phyloP scores from a whole-genome alignment of 2,888 invertebrate species.

The Plutella xylostella region DNA sequence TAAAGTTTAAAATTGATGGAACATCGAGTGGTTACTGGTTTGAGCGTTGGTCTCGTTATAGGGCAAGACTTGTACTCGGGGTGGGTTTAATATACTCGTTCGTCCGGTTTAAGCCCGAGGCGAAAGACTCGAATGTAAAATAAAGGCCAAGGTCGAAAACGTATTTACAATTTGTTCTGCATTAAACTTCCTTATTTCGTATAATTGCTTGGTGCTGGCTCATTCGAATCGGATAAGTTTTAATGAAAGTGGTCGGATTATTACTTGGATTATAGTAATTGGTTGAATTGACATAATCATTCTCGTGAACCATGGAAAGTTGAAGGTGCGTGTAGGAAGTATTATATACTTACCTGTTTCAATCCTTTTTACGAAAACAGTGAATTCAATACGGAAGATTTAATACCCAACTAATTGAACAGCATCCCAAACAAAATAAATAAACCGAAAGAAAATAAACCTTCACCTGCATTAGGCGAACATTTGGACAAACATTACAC shows the following conservation, averaged over 20 bases:
- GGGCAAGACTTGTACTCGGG: too few species aligned
- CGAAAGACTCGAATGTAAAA: slow-evolving; percentile 35
- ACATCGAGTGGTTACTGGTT: too few species aligned
- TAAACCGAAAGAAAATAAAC: slow-evolving; percentile 27
- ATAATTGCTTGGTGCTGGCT: background rate
- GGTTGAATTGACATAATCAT: too few species aligned
- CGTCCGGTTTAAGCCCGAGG: slow-evolving; percentile 21
- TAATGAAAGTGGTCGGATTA: background rate
- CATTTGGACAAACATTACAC: background rate
- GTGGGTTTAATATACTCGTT: slow-evolving; percentile 17
- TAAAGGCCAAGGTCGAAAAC: slow-evolving; percentile 56
- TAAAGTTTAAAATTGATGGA: too few species aligned
- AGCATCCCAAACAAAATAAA: slow-evolving; percentile 30
- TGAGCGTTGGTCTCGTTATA: too few species aligned
- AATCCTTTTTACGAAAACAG: background rate
- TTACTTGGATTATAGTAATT: too few species aligned
- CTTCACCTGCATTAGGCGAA: slow-evolving; percentile 19
- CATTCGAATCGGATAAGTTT: background rate
- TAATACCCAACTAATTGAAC: slow-evolving; percentile 26
- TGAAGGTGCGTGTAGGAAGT: background rate
- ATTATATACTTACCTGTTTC: background rate
- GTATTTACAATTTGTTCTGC: slow-evolving; percentile 40
- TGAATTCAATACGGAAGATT: background rate
- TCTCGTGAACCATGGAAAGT: too few species aligned
- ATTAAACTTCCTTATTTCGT: slow-evolving; percentile 37